Base-by-base conservation (phyloP, 2,797 vertebrate species). In the Limosa lapponica region DNA sequence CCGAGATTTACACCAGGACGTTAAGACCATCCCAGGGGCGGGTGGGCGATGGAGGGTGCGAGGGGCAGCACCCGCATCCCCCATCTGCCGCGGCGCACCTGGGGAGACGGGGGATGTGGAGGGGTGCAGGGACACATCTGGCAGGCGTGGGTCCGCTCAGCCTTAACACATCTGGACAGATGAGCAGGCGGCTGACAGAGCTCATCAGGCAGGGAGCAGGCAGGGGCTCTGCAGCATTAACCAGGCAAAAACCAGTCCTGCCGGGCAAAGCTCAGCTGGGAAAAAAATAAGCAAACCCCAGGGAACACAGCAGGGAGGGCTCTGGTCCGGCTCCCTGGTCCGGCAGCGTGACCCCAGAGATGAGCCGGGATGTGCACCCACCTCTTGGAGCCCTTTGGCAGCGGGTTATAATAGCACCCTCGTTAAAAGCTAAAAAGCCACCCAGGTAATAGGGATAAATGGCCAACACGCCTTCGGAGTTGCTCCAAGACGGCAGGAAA, bases 361-460 rank as follows among this genome's bases (percentile, higher is more conserved):
- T 2, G 19, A 36, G 28, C 11, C 0, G 3, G 67, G 80, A 22
- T 22, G 20, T 3, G 57, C 23, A 4, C 24, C n/a, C 58, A 1
- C 2, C 25, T 30, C 75, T 54, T 16, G 2, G 37, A 15, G 20
- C 83, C 23, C 57, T 52, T 2, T 2, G 41, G 54, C 11, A 1
- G 30, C 0, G 24, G 39, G 48, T 10, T 32, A 1, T 1, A 4
- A 6, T 0, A 48, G 6, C n/a, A 2, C 7, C 41, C 11, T 34
- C 2, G 0, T 37, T 2, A 2, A 8, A 6, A 0, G 13, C 27
- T 13, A 5, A 28, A 39, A 10, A 37, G 18, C 39, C 14, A 0
- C 13, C 25, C 84, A 30, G 73, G 70, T 25, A 11, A 28, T 4
- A 2, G 1, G 72, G 65, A 73, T 41, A 8, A 59, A 28, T 0